phyloP scores from a whole-genome alignment of 2,113 vertebrate genomes.

The Neodontobutis hainanensis region DNA sequence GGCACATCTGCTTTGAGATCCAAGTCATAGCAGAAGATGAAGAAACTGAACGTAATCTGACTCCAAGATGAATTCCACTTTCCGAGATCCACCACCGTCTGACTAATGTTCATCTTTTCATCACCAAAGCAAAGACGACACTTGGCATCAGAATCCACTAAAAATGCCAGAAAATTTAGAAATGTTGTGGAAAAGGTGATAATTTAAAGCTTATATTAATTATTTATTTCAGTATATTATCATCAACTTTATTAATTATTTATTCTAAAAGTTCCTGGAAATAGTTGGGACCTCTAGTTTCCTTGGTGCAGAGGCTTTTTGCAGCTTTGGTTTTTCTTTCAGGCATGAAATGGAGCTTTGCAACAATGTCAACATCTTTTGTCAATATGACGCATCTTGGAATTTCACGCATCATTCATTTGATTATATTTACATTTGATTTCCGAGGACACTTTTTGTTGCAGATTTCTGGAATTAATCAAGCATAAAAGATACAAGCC shows the following conservation, averaged over 20 bases:
- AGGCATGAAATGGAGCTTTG: conserved; percentile 33
- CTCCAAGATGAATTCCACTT: conserved; percentile 60
- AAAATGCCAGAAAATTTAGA: too few relatives aligned
- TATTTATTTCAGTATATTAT: too few relatives aligned
- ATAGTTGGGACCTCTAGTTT: conserved; percentile 23
- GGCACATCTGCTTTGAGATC: conserved; percentile 74
- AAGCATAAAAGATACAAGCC: not conserved
- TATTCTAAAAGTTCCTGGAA: not conserved
- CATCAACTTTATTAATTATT: not conserved
- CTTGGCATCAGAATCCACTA: not conserved
- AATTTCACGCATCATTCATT: conserved; percentile 22
- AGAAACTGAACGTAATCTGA: conserved; percentile 58
- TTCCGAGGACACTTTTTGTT: conserved; percentile 2
- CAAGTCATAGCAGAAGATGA: conserved; percentile 31
- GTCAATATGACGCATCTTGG: conserved; percentile 22
- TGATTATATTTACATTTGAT: conserved; percentile 22
- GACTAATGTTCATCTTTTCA: conserved; percentile 64
- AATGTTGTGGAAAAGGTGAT: too few relatives aligned
- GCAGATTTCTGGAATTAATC: conserved; percentile 20
- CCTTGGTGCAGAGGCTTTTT: conserved; percentile 7
- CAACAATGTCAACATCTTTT: conserved; percentile 21
- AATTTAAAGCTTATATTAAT: too few relatives aligned
- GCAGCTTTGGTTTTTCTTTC: not conserved
- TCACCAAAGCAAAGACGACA: conserved; percentile 40
- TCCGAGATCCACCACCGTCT: conserved; percentile 63